A percentile compares a stretch with the other conserved stretches of the same genome.
phyloP scores from a whole-genome alignment of 2,113 vertebrate species.

The Melanostigma gelatinosum region DNA sequence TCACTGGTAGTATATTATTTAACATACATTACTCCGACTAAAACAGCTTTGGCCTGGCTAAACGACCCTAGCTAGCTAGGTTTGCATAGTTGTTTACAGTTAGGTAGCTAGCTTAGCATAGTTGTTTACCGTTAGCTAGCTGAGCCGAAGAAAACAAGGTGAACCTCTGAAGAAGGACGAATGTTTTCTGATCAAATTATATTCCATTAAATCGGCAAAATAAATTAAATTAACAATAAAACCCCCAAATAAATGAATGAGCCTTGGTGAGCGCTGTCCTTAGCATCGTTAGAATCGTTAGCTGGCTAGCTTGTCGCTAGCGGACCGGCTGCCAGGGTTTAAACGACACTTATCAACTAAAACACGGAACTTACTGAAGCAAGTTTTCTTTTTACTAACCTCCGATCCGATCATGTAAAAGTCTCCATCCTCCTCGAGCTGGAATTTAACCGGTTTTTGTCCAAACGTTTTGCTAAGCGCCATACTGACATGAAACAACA shows the following conservation, averaged over 20 bases:
- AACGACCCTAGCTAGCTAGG: neutral
- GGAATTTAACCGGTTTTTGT: conserved; percentile 96
- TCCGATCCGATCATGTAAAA: conserved; percentile 96
- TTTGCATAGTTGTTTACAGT: neutral
- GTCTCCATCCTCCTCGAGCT: conserved; percentile 93
- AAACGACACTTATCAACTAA: neutral
- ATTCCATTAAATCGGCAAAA: fast-evolving
- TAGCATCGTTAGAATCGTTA: neutral
- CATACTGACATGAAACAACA: conserved; percentile 87
- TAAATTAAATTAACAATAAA: neutral
- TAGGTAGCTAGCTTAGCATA: conserved; percentile 2
- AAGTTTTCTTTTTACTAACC: conserved; percentile 65
- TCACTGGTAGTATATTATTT: too few relatives aligned
- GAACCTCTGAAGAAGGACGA: neutral
- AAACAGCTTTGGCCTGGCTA: neutral
- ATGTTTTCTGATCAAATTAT: neutral
- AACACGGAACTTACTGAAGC: fast-evolving
- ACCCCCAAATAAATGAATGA: conserved; percentile 33
- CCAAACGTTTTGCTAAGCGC: conserved; percentile 95
- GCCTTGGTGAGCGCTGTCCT: neutral
- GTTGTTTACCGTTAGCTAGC: neutral
- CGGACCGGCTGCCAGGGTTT: neutral
- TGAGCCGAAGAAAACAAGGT: neutral
- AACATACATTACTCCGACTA: neutral
- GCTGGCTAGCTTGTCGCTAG: conserved; percentile 48